A percentile compares a stretch with the other conserved stretches of the same genome.
These are phyloP conservation scores for Epirrita christyi DNA, from an alignment of 2,888 invertebrate species.

Conservation along the genomic window DNA sequence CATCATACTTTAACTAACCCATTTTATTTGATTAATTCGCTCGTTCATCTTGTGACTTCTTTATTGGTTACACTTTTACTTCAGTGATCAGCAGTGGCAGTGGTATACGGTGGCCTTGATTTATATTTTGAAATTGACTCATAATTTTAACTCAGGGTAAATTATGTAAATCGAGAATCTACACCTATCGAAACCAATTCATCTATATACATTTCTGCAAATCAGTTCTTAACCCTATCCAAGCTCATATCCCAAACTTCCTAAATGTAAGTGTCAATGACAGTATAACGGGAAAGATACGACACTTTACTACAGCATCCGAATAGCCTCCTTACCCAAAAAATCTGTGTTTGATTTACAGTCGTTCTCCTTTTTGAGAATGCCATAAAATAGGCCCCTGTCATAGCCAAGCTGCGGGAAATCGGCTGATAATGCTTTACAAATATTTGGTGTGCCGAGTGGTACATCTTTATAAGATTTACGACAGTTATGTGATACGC, in stretches of 20 bases:
- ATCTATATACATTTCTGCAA: too few relatives aligned
- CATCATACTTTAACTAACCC: too few relatives aligned
- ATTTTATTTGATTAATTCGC: too few relatives aligned
- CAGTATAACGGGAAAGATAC: slow-evolving; percentile 36
- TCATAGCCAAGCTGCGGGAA: slow-evolving; percentile 63
- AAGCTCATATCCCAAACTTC: slow-evolving; percentile 4
- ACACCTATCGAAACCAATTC: too few relatives aligned
- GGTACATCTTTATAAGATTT: slow-evolving; percentile 38
- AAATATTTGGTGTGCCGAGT: slow-evolving; percentile 58
- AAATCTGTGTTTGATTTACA: slow-evolving; percentile 75
- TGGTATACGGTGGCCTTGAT: too few relatives aligned
- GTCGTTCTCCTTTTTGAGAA: slow-evolving; percentile 62
- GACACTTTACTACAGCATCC: slow-evolving; percentile 40
- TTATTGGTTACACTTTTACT: too few relatives aligned
- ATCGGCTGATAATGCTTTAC: slow-evolving; percentile 70
- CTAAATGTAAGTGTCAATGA: slow-evolving; percentile 30
- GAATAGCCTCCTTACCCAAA: slow-evolving; percentile 50
- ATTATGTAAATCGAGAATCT: too few relatives aligned
- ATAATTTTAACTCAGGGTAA: too few relatives aligned
- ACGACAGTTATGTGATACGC: slow-evolving; percentile 35
- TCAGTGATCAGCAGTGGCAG: too few relatives aligned
- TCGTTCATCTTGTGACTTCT: too few relatives aligned
- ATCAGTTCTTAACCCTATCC: not conserved
- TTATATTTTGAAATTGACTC: too few relatives aligned
- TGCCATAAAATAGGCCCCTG: slow-evolving; percentile 77